phyloP scores from a whole-genome alignment of 2,797 vertebrate species.

The Gymnothorax javanicus region DNA sequence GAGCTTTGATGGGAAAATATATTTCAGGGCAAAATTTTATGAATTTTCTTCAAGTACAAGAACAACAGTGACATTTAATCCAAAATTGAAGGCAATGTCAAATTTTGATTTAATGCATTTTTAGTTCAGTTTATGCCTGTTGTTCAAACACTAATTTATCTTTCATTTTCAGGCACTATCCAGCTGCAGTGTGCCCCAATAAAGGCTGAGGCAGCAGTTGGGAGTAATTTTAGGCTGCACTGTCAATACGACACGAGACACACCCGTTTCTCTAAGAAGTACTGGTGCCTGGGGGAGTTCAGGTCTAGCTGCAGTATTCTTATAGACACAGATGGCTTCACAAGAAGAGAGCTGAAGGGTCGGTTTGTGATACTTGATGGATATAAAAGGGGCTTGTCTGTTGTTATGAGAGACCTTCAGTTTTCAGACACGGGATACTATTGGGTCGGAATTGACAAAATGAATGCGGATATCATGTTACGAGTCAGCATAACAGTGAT shows the following conservation, averaged over 20 bases:
- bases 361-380: constrained; percentile 47
- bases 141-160: neutral
- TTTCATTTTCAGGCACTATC: constrained; percentile 55
- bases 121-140: neutral
- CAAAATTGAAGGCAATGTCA: neutral
- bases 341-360: neutral
- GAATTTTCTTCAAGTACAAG: neutral
- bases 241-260: constrained; percentile 45
- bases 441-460: constrained; percentile 72
- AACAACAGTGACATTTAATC: neutral
- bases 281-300: constrained; percentile 70
- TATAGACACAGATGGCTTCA: constrained; percentile 54
- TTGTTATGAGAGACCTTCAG: constrained; percentile 56
- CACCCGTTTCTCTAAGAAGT: constrained; percentile 62
- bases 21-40: neutral
- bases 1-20: neutral
- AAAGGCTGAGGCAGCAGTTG: constrained; percentile 47
- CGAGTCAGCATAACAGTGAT: constrained; percentile 56
- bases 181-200: constrained; percentile 61
- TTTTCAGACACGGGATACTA: constrained; percentile 62
- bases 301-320: constrained; percentile 57
- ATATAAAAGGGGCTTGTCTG: constrained; percentile 38
- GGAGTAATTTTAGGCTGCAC: constrained; percentile 47
- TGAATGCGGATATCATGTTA: constrained; percentile 65
- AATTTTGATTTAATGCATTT: neutral